Conservation (phyloP, 1,140 invertebrate species). For the Vanessa tameamea region DNA sequence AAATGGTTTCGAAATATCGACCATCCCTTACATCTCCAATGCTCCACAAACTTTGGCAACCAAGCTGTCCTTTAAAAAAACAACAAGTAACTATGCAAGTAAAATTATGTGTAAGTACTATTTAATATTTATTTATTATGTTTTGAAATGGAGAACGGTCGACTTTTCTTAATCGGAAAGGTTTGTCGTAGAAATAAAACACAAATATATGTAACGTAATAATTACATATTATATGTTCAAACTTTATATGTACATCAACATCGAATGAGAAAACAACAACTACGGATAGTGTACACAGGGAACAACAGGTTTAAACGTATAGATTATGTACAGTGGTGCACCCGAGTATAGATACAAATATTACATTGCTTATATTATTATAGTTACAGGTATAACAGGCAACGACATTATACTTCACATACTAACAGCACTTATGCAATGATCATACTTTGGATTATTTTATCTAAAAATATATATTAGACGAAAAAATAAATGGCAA, state of each 20-base stretch:
- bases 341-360: slow-evolving; percentile 1
- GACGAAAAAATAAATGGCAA: too few relatives aligned
- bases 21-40: too few relatives aligned
- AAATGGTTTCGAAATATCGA: too few relatives aligned
- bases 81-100: too few relatives aligned
- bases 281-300: slow-evolving; percentile 62
- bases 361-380: slow-evolving; percentile 3
- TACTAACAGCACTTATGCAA: background rate
- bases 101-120: too few relatives aligned
- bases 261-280: slow-evolving; percentile 65
- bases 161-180: background rate
- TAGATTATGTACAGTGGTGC: slow-evolving; percentile 3
- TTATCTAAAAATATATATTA: too few relatives aligned
- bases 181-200: slow-evolving; percentile 48
- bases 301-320: slow-evolving; percentile 59
- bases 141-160: too few relatives aligned
- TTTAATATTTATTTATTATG: too few relatives aligned
- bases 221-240: slow-evolving; percentile 67
- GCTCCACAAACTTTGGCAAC: too few relatives aligned
- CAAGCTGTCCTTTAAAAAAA: too few relatives aligned
- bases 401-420: background rate
- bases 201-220: slow-evolving; percentile 64
- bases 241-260: slow-evolving; percentile 73
- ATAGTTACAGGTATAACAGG: slow-evolving; percentile 17
- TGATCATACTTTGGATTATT: too few relatives aligned